phyloP scores from a whole-genome alignment of 1,140 invertebrate genomes.

The Tyrophagus putrescentiae region DNA sequence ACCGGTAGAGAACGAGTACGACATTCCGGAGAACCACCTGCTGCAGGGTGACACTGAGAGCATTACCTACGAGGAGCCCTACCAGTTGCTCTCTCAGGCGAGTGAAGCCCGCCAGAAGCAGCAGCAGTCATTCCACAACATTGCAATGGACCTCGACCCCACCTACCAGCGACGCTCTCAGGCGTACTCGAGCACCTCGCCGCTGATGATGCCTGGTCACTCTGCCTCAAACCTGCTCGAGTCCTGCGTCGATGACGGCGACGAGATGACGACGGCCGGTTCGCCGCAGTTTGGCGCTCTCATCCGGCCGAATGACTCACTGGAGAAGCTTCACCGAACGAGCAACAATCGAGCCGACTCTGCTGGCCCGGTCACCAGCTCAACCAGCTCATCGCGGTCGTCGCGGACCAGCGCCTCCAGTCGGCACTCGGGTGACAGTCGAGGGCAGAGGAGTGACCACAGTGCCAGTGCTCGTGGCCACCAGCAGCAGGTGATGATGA shows the following conservation, averaged over 20 bases:
- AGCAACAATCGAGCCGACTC: background rate
- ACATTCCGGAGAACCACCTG: background rate
- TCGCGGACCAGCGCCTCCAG: slow-evolving; percentile 1
- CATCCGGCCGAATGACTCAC: background rate
- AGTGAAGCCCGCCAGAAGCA: background rate
- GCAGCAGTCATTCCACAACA: slow-evolving; percentile 34
- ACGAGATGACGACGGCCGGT: background rate
- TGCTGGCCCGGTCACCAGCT: background rate
- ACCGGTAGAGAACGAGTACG: background rate
- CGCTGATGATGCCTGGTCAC: background rate
- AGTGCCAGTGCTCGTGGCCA: background rate
- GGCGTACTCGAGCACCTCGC: background rate
- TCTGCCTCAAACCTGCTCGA: background rate
- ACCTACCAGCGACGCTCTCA: slow-evolving; percentile 34
- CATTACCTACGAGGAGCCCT: slow-evolving; percentile 5
- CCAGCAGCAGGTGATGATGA: no score
- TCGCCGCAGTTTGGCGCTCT: background rate
- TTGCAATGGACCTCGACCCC: slow-evolving; percentile 45
- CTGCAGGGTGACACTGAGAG: background rate
- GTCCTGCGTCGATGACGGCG: slow-evolving; percentile 10
- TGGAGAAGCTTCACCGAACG: slow-evolving; percentile 2
- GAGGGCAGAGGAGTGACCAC: background rate
- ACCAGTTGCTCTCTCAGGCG: background rate
- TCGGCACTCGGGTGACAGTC: background rate
- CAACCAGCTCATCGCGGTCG: background rate